Evolutionary conservation across 2,888 invertebrate species (phyloP).

Genomic region (Cynaeus angustus): DNA sequence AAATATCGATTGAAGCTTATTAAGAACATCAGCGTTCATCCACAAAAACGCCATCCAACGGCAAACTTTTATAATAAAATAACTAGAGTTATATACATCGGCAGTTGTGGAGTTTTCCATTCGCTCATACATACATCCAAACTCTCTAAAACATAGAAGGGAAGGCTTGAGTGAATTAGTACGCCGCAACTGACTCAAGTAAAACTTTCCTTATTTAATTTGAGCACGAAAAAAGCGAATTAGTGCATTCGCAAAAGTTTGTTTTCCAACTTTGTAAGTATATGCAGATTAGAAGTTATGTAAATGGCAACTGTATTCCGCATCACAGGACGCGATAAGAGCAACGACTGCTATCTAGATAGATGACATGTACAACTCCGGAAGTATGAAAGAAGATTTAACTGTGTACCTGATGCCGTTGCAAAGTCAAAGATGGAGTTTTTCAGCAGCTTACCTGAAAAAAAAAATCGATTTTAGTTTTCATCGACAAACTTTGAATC

Average conservation of each 20-base stretch:
- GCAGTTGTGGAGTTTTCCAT: no score
- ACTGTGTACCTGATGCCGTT: not conserved
- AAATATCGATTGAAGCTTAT: conserved; percentile 1
- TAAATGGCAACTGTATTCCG: conserved; percentile 64
- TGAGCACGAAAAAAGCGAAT: conserved; percentile 62
- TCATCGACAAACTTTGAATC: no score
- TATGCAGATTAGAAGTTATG: conserved; percentile 68
- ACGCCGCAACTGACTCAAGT: conserved; percentile 35
- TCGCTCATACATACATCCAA: not conserved
- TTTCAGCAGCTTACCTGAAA: conserved; percentile 9
- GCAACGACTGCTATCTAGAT: conserved; percentile 58
- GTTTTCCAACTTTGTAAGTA: conserved; percentile 62
- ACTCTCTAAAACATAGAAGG: conserved; percentile 9
- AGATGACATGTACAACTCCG: conserved; percentile 61
- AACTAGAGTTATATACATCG: no score
- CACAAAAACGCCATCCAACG: not conserved
- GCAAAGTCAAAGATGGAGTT: not conserved
- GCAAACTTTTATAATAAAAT: no score
- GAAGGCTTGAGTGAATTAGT: conserved; percentile 40
- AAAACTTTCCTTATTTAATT: conserved; percentile 51
- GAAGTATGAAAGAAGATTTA: conserved; percentile 32
- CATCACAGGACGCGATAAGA: conserved; percentile 59
- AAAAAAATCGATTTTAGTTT: conserved; percentile 2
- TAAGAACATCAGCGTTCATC: not conserved
- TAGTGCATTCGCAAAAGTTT: conserved; percentile 63